These are phyloP conservation scores for Cacoxenus indagator DNA, from an alignment of 2,888 invertebrate genomes.

Conservation along the genomic window DNA sequence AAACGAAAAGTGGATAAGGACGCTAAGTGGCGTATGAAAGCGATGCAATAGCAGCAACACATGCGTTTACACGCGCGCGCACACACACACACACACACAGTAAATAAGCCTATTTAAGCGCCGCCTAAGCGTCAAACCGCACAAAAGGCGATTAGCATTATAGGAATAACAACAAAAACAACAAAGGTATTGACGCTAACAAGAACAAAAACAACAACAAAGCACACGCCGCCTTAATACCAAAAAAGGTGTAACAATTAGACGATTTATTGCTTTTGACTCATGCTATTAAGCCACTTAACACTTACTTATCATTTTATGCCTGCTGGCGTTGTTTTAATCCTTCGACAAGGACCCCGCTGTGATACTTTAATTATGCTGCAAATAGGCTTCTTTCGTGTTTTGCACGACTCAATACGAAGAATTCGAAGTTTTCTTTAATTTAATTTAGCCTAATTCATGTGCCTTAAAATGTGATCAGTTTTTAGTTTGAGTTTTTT, in stretches of 20 bases:
- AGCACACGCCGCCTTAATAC: not conserved
- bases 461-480: no score
- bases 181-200: slow-evolving; percentile 24
- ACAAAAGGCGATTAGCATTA: slow-evolving; percentile 48
- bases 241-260: not conserved
- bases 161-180: slow-evolving; percentile 23
- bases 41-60: not conserved
- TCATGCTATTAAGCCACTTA: slow-evolving; percentile 10
- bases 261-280: not conserved
- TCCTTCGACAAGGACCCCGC: slow-evolving; percentile 51
- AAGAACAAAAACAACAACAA: slow-evolving; percentile 1
- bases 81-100: not conserved
- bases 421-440: not conserved
- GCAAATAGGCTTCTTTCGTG: not conserved
- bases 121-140: slow-evolving; percentile 28
- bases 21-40: slow-evolving; percentile 1
- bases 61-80: slow-evolving; percentile 2
- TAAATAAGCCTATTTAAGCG: slow-evolving; percentile 37
- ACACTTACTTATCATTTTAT: slow-evolving; percentile 62
- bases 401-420: not conserved
- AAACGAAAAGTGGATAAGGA: not conserved
- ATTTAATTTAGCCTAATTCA: not conserved
- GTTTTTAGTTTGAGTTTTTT: no score
- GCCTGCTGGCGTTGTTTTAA: slow-evolving; percentile 55
- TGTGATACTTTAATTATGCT: slow-evolving; percentile 37